Percentiles rank a stretch among this genome's conserved stretches.
Evolutionary conservation across 2,113 vertebrate species (phyloP).

Genomic region (Danio rerio): DNA sequence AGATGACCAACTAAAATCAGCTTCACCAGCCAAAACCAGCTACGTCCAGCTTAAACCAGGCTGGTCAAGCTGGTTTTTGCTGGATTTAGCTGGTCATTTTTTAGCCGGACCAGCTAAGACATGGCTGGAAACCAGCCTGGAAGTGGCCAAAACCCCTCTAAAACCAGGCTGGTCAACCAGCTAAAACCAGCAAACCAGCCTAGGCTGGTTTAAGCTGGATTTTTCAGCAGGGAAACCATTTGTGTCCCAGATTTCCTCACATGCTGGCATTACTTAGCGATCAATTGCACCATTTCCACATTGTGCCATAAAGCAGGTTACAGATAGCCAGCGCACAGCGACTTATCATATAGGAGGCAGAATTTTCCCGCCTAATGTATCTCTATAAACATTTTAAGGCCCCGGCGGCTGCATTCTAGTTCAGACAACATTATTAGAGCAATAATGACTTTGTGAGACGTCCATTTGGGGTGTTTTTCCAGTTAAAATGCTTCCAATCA

Average conservation of each 20-base stretch:
- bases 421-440: background rate
- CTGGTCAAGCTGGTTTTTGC: too few relatives aligned
- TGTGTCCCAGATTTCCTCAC: background rate
- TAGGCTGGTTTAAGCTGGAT: too few relatives aligned
- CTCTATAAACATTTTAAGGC: background rate
- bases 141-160: too few relatives aligned
- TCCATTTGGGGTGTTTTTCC: constrained; percentile 13
- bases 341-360: background rate
- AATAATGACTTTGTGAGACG: background rate
- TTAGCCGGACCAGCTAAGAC: too few relatives aligned
- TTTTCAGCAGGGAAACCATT: too few relatives aligned
- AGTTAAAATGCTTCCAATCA: background rate
- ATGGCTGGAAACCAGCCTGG: too few relatives aligned
- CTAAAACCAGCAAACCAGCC: too few relatives aligned
- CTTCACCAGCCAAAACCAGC: too few relatives aligned
- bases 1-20: too few relatives aligned
- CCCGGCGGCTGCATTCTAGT: background rate
- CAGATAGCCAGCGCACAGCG: background rate
- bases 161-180: too few relatives aligned
- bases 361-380: background rate
- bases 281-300: background rate
- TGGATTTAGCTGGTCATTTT: too few relatives aligned
- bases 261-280: background rate
- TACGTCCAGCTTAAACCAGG: too few relatives aligned
- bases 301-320: background rate